Conservation (phyloP, 2,888 invertebrate species). For the Octonoba sinensis region DNA sequence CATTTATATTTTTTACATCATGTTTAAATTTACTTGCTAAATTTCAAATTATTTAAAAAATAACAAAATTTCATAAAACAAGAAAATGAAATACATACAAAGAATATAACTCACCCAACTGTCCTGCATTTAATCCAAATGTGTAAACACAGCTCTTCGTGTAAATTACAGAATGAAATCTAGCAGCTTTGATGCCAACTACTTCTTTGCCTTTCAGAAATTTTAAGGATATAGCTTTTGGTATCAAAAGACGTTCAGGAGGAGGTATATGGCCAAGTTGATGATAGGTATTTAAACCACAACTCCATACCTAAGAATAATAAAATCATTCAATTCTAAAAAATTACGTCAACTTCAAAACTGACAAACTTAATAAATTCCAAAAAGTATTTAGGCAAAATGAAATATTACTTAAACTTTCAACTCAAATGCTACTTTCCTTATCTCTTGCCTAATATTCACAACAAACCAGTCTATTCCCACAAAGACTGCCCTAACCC, state of each 20-base stretch:
- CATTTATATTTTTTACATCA: too few relatives aligned
- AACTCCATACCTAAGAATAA: constrained; percentile 74
- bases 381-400: constrained; percentile 49
- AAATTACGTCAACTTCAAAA: too few relatives aligned
- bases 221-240: constrained; percentile 70
- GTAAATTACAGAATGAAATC: constrained; percentile 81
- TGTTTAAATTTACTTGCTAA: too few relatives aligned
- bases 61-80: too few relatives aligned
- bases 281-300: constrained; percentile 78
- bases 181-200: constrained; percentile 77
- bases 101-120: constrained; percentile 75
- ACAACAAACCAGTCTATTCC: too few relatives aligned
- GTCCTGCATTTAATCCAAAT: constrained; percentile 87
- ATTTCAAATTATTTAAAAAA: too few relatives aligned
- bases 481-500: too few relatives aligned
- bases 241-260: constrained; percentile 73
- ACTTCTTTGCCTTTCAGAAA: constrained; percentile 69
- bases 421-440: too few relatives aligned
- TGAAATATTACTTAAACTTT: not conserved
- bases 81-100: not conserved
- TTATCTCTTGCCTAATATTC: too few relatives aligned
- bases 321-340: not conserved
- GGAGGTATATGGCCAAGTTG: constrained; percentile 77
- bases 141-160: constrained; percentile 77
- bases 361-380: constrained; percentile 53